Conservation (phyloP, 2,113 vertebrate genomes). For the Ptilorrhoa leucosticta region DNA sequence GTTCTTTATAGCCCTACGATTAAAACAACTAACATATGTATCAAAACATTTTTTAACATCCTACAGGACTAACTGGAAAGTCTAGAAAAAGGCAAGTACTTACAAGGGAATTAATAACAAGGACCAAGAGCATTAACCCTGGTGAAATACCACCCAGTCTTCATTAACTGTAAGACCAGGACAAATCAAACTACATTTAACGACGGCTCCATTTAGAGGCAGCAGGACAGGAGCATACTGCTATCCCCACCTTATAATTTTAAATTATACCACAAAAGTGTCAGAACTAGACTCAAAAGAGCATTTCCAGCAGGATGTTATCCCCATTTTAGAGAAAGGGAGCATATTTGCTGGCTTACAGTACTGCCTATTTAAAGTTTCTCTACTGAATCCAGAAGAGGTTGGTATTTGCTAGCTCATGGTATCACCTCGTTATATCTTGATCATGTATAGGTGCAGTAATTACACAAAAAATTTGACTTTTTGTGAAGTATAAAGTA, state of each 20-base stretch:
- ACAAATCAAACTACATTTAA: slow-evolving; percentile 7
- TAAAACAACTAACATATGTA: slow-evolving; percentile 39
- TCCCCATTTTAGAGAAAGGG: not conserved
- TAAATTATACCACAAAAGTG: not conserved
- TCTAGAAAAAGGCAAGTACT: not conserved
- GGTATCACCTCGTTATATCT: not conserved
- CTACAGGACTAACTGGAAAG: not conserved
- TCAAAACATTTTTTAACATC: slow-evolving; percentile 15
- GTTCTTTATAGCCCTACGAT: slow-evolving; percentile 30
- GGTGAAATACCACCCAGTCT: slow-evolving; percentile 25
- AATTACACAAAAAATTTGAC: slow-evolving; percentile 3
- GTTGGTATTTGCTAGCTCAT: not conserved
- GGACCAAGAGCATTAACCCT: not conserved
- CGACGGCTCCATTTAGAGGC: not conserved
- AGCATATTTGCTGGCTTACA: not conserved
- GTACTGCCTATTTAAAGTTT: not conserved
- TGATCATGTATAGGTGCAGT: not conserved
- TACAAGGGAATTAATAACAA: not conserved
- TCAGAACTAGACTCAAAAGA: not conserved
- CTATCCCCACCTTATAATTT: not conserved
- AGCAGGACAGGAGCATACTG: not conserved
- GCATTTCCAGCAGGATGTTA: not conserved
- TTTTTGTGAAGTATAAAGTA: not conserved
- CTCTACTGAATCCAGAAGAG: not conserved
- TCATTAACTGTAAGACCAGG: not conserved